These are phyloP conservation scores for Sciurus carolinensis DNA, from an alignment of 2,797 vertebrate genomes.

Conservation along the genomic window DNA sequence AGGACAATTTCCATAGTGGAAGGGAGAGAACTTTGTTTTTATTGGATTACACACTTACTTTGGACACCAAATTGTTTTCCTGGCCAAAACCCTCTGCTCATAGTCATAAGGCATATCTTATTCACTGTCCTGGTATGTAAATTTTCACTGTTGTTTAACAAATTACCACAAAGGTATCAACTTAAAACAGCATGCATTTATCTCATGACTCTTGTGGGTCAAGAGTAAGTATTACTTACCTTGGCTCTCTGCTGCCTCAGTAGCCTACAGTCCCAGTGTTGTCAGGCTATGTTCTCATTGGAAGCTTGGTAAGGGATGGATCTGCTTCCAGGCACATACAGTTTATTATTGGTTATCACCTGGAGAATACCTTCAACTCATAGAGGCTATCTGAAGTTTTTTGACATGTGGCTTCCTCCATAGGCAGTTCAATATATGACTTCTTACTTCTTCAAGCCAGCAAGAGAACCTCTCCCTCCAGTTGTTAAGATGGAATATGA, in stretches of 20 bases:
- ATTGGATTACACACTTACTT: background rate
- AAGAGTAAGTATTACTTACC: background rate
- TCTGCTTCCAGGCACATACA: background rate
- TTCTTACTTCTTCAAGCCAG: background rate
- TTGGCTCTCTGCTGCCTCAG: background rate
- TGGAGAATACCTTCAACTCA: background rate
- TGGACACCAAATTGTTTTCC: slow-evolving; percentile 21
- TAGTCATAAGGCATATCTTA: background rate
- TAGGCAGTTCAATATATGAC: background rate
- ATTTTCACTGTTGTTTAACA: background rate
- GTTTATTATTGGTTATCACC: background rate
- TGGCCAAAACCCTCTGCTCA: background rate
- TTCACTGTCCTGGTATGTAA: background rate
- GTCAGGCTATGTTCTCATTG: background rate
- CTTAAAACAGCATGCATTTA: background rate
- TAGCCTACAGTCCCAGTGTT: background rate
- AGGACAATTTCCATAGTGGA: background rate
- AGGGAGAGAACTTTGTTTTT: background rate
- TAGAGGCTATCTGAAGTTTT: background rate
- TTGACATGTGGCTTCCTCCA: background rate
- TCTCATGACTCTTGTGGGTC: background rate
- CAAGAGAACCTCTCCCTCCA: background rate
- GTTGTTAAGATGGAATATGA: background rate
- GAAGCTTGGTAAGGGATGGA: background rate
- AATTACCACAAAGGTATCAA: background rate